Base-by-base conservation (phyloP, 2,888 invertebrate genomes). In the Agrenia bidenticulata region DNA sequence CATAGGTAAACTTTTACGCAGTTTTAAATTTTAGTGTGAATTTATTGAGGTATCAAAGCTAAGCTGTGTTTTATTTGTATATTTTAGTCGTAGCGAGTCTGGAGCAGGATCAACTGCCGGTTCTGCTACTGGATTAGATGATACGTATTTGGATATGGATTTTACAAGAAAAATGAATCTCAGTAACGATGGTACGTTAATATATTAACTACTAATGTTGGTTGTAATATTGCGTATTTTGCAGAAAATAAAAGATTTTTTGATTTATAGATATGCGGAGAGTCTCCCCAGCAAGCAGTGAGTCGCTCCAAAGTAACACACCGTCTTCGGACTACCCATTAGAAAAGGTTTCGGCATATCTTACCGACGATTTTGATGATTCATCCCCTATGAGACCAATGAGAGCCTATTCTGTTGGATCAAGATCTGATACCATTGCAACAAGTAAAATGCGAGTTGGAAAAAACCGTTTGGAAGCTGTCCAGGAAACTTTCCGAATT, bases 351-450 rank as follows among this genome's bases (percentile, higher is more conserved):
- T 84, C 85, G 64, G 88, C 91, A 17, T 90, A 88, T 79, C 85
- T 82, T 84, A 9, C 84, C 41, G 85, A 85, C 72, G 87, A 88
- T 63, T 79, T 80, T 77, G 85, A 86, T 76, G 79, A 80, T 61
- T 78, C 78, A 13, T 75, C 80, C 80, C 50, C 82, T 78, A 78
- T 78, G 84, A 75, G 85, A 72, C 89, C 89, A n/a, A 84, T 86
- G 59, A 84, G 92, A 73, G 88, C 92, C 1, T 92, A 92, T 81
- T 92, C 92, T 26, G 89, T 93, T 71, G 93, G 93, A 23, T 92
- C 91, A 61, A 85, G 88, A 73, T 88, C 89, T 1, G 88, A 89
- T 72, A 73, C 72, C 1, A 69, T 69, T 9, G 63, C 75, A 19
- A 61, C 67, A 17, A 64, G 67, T 1, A 74, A 73, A 56, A 66